A percentile compares a stretch with the other conserved stretches of the same genome.
Conservation (phyloP, 2,797 vertebrate genomes). For the Rhadinocentrus ornatus region DNA sequence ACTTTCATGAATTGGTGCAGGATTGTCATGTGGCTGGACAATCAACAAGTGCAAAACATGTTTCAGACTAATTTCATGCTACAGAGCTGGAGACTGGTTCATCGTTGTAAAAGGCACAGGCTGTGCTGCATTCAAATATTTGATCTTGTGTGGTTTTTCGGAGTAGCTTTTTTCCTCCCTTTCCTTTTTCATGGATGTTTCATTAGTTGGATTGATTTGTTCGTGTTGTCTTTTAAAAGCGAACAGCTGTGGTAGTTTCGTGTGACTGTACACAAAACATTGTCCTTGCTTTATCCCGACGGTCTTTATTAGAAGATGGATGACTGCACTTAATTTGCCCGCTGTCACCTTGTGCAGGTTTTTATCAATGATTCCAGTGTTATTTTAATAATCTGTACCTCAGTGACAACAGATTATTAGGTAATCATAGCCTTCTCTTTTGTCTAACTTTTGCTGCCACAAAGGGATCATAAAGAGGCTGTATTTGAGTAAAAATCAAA, state of each 20-base stretch:
- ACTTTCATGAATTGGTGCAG: constrained; percentile 24
- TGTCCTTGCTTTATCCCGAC: constrained; percentile 43
- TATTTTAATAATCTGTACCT: constrained; percentile 29
- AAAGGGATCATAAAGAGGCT: constrained; percentile 24
- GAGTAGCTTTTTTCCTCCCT: constrained; percentile 10
- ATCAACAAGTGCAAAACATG: constrained; percentile 79
- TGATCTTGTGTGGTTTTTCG: constrained; percentile 26
- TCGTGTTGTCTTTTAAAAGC: constrained; percentile 42
- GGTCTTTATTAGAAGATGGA: constrained; percentile 47
- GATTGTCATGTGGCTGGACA: constrained; percentile 49
- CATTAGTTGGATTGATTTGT: constrained; percentile 31
- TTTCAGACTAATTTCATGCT: constrained; percentile 47
- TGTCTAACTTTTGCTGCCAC: constrained; percentile 26
- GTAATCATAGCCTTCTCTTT: constrained; percentile 2
- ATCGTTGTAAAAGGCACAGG: constrained; percentile 40
- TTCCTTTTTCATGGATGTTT: constrained; percentile 27
- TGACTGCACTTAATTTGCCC: constrained; percentile 47
- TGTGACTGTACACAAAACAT: constrained; percentile 47
- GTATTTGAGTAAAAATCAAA: constrained; percentile 58
- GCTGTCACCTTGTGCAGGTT: constrained; percentile 48
- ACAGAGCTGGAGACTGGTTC: constrained; percentile 26
- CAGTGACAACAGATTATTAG: constrained; percentile 23
- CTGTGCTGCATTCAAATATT: constrained; percentile 37
- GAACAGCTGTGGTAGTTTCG: constrained; percentile 51
- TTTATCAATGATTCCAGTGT: constrained; percentile 26